phyloP scores from a whole-genome alignment of 2,888 invertebrate species.

The Digitonthophagus gazella region DNA sequence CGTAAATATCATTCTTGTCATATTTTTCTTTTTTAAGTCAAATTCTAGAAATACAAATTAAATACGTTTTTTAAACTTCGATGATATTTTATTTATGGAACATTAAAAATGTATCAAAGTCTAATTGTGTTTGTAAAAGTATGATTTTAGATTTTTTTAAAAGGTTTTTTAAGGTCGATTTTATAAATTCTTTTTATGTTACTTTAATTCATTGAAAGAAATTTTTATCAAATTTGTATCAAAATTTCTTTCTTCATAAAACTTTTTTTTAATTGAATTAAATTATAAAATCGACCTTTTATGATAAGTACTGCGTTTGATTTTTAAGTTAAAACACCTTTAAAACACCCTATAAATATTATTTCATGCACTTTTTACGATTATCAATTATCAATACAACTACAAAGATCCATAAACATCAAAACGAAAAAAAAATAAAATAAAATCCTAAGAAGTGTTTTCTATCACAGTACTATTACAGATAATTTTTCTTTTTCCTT shows the following conservation, averaged over 20 bases:
- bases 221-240: no score
- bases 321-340: background rate
- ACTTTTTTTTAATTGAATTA: no score
- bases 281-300: no score
- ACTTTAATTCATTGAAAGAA: no score
- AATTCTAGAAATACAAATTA: no score
- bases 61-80: no score
- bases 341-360: background rate
- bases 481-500: slow-evolving; percentile 5
- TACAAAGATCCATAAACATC: background rate
- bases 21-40: no score
- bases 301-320: background rate
- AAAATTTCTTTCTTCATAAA: no score
- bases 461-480: slow-evolving; percentile 17
- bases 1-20: background rate
- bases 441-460: background rate
- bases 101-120: background rate
- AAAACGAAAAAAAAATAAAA: slow-evolving; percentile 17
- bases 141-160: no score
- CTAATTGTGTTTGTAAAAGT: background rate
- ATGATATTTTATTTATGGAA: background rate
- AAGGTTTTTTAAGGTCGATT: no score
- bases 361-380: background rate
- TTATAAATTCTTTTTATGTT: no score
- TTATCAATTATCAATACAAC: background rate